Conservation (phyloP, 2,888 invertebrate species). For the Hermaeophaga mercurialis region DNA sequence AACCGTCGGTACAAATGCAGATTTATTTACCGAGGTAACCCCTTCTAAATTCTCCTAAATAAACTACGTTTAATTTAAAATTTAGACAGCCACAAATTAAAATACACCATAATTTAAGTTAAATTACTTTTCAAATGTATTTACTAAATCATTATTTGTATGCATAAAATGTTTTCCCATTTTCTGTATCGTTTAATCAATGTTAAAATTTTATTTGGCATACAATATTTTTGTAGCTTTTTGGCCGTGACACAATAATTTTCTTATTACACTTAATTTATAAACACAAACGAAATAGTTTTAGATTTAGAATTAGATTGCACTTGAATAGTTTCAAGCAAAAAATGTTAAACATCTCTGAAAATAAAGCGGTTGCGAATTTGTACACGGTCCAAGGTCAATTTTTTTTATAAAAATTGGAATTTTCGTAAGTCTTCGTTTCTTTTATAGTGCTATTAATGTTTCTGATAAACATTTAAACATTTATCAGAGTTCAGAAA, state of each 20-base stretch:
- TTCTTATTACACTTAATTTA: conserved; percentile 7
- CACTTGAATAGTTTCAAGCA: background rate
- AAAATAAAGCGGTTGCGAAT: no score
- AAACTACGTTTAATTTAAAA: no score
- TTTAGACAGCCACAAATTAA: no score
- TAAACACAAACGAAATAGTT: conserved; percentile 1
- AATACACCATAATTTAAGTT: background rate
- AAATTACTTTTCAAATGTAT: background rate
- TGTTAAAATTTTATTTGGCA: conserved; percentile 20
- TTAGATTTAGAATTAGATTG: background rate
- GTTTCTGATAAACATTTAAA: no score
- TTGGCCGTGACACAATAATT: conserved; percentile 25
- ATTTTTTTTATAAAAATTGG: no score
- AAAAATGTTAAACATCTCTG: background rate
- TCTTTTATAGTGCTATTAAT: no score
- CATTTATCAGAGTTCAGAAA: no score
- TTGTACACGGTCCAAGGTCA: no score
- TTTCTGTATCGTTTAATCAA: conserved; percentile 19
- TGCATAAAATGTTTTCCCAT: conserved; percentile 6
- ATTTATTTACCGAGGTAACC: no score
- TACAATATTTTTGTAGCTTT: conserved; percentile 9
- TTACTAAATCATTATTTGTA: background rate
- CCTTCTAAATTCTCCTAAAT: no score
- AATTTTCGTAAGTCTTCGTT: no score
- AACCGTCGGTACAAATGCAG: no score